Conservation (phyloP, 2,797 vertebrate species). For the Channallabes apus region DNA sequence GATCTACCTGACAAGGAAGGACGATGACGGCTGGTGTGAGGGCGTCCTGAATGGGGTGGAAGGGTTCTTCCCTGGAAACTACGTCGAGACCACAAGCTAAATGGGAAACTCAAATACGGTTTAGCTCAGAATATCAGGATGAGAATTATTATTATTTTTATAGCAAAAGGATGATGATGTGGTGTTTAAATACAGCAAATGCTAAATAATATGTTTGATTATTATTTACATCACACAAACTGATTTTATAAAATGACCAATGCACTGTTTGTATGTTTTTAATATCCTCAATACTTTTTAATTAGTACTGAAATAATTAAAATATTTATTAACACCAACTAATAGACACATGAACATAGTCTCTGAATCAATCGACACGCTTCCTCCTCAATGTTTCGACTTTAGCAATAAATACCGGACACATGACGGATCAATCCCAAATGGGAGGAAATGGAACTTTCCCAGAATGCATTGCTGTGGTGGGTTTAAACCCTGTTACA, state of each 20-base stretch:
- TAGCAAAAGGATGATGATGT: neutral
- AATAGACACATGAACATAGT: neutral
- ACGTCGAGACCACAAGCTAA: constrained; percentile 63
- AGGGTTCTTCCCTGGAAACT: constrained; percentile 75
- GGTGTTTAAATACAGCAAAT: neutral
- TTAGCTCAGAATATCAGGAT: neutral
- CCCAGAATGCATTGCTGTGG: constrained; percentile 10
- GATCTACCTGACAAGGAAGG: constrained; percentile 67
- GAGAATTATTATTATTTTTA: neutral
- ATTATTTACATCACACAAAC: neutral
- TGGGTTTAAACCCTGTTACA: neutral
- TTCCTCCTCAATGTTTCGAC: neutral
- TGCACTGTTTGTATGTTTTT: neutral
- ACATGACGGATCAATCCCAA: too few relatives aligned
- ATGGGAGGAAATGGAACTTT: neutral
- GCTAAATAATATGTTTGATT: neutral
- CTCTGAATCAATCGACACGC: neutral
- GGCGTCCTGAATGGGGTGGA: constrained; percentile 60
- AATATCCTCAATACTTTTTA: neutral
- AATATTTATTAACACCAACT: constrained; percentile 15
- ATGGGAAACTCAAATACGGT: neutral
- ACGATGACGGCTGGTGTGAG: constrained; percentile 72
- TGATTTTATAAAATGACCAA: neutral
- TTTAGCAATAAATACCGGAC: neutral
- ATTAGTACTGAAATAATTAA: neutral